Base-by-base conservation (phyloP, 2,888 invertebrate genomes). In the Zygaena filipendulae region DNA sequence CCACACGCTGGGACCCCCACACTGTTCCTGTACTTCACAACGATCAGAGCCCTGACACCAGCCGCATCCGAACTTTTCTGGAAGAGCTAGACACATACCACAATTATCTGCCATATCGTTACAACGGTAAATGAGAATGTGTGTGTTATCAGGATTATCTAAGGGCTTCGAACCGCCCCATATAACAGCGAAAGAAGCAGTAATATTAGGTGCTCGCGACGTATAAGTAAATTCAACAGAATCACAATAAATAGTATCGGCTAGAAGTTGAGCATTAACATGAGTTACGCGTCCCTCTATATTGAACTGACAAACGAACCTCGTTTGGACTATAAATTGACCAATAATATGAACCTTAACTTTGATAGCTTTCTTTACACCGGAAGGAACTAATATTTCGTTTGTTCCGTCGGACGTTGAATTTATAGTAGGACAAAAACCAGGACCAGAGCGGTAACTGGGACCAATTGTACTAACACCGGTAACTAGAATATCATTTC, bases 91-190 rank as follows among this genome's bases (percentile, higher is more conserved):
- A 64, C 99, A 99, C 83, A 93, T 91, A 3, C 98, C 98, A 71
- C 98, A 99, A 66, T 97, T 97, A 61, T 93, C 91, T 3, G 97
- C 97, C 95, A 98, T 95, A 61, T 92, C 92, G 35, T 92, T 90
- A 72, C 98, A 99, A 33, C 93, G 87, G 70, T 94, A 95, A 54
- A 95, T 93, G 29, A 94, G 89, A 59, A 95, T 93, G 77, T 95
- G 95, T 54, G 97, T 92, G 67, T 95, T 92, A 69, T 93, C 91
- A 3, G 97, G 97, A 82, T 97, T 97, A 75, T 97, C 97, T 47
- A 97, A 82, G 6, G 96, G 95, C 56, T 95, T 95, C 5, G 92
- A 92, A 10, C 95, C 94, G 40, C 94, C 95, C 95, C 95, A 95
- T 56, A 95, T 95, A 27, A 96, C 95, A 28, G 95, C 95, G 69